Percentiles rank a stretch among this genome's conserved stretches.
phyloP scores from a whole-genome alignment of 2,797 vertebrate genomes.

The Psittacula derbiana region DNA sequence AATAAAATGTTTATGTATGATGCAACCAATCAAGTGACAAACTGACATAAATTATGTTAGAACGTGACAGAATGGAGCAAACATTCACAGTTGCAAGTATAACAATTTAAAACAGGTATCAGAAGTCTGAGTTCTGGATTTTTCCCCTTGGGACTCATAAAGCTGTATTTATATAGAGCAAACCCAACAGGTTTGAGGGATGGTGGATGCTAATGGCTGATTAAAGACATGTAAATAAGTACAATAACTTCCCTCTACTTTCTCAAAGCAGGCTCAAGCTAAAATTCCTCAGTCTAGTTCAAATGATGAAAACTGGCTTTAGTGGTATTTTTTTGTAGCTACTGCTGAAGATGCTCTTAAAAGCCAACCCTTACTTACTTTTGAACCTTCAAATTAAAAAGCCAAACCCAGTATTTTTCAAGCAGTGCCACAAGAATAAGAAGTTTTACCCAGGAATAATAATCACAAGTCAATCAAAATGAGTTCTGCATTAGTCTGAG shows the following conservation, averaged over 20 bases:
- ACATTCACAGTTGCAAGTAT: background rate
- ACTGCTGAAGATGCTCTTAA: background rate
- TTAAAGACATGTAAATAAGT: background rate
- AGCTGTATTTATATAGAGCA: background rate
- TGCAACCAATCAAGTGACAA: background rate
- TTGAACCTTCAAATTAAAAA: background rate
- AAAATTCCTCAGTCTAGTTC: background rate
- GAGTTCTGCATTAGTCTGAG: background rate
- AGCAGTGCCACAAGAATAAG: background rate
- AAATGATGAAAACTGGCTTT: background rate
- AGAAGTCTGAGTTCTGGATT: background rate
- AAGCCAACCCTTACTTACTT: background rate
- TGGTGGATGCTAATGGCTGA: background rate
- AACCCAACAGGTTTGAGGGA: background rate
- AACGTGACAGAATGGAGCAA: background rate
- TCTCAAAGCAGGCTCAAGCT: background rate
- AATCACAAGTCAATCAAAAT: background rate
- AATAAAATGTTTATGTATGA: constrained; percentile 1
- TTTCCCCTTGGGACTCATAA: background rate
- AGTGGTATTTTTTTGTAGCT: background rate
- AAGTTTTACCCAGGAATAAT: background rate
- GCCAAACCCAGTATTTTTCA: background rate
- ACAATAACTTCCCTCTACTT: background rate
- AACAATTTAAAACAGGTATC: background rate
- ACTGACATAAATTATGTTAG: background rate